Base-by-base conservation (phyloP, 2,888 invertebrate species). In the Alloscopus bannaensis region DNA sequence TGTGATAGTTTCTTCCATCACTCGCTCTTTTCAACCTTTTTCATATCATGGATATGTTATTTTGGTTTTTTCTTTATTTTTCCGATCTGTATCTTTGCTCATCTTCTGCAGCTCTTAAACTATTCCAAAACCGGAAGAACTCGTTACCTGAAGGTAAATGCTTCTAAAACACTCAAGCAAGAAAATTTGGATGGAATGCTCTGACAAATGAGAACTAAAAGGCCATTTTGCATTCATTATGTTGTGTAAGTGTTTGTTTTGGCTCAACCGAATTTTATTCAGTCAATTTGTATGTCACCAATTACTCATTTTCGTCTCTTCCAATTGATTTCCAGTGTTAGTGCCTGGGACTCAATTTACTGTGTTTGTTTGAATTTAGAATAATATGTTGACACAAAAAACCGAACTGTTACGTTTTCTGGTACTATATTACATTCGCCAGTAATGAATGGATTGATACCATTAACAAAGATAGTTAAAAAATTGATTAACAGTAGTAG, bases 31-130 rank as follows among this genome's bases (percentile, higher is more conserved):
- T 6, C 18, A 18, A n/a, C 8, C 8, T 55, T 22, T 55, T 60
- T 71, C 59, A 55, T 31, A 52, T 73, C 62, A 80, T 81, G 65
- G n/a, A n/a, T n/a, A 75, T 72, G 50, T 75, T 83, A 64, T 80
- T 83, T 82, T 83, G 70, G 78, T 73, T 60, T 36, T 82, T 85
- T 80, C 60, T 82, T 83, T 79, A 50, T 82, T 84, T 87, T 88
- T 87, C 81, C 82, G 78, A 83, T 83, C 22, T 70, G 59, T 78
- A 82, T 81, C 78, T 83, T 83, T 83, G 77, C 81, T 88, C 88
- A 87, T 89, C 89, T 89, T 89, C 89, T 89, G 88, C 89, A 90
- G 90, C 88, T 88, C 88, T 90, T 89, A 89, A 88, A 88, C 87
- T 89, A 87, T 88, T 89, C 88, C 89, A n/a, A n/a, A n/a, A n/a